These are phyloP conservation scores for Limosa lapponica DNA, from an alignment of 2,797 vertebrate genomes.

Conservation along the genomic window DNA sequence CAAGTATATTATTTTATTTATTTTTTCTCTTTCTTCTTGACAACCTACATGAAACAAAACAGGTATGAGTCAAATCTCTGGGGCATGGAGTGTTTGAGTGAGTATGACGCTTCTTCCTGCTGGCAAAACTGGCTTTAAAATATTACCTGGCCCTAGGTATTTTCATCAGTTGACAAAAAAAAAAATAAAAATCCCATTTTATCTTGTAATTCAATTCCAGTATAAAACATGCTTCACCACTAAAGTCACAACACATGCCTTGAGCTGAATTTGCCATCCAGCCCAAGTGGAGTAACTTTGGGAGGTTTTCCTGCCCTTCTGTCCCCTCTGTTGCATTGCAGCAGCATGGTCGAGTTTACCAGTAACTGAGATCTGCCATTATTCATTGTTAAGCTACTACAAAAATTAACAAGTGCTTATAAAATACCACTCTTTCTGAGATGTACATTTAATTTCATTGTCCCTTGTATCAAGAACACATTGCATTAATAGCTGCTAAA, in stretches of 20 bases:
- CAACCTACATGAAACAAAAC: slow-evolving; percentile 34
- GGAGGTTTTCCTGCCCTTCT: not conserved
- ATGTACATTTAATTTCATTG: not conserved
- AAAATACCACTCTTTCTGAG: not conserved
- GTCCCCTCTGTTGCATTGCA: not conserved
- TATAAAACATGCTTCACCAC: not conserved
- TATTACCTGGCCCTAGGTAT: not conserved
- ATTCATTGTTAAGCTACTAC: not conserved
- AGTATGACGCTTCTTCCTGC: not conserved
- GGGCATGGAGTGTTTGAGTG: not conserved
- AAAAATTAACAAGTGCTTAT: not conserved
- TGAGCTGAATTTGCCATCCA: not conserved
- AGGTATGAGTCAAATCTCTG: slow-evolving; percentile 37
- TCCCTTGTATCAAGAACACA: not conserved
- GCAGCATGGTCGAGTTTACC: not conserved
- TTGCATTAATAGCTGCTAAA: slow-evolving; percentile 14
- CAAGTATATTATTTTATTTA: not conserved
- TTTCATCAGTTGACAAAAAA: not conserved
- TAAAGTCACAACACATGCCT: not conserved
- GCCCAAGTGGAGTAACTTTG: not conserved
- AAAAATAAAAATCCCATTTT: not conserved
- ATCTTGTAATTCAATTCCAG: not conserved
- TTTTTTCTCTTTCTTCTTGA: slow-evolving; percentile 21
- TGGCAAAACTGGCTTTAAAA: slow-evolving; percentile 2
- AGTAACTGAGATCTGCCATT: not conserved